Evolutionary conservation across 92 coral and sea anemone genomes (phyloP).

Genomic region (Palythoa caribaeorum): DNA sequence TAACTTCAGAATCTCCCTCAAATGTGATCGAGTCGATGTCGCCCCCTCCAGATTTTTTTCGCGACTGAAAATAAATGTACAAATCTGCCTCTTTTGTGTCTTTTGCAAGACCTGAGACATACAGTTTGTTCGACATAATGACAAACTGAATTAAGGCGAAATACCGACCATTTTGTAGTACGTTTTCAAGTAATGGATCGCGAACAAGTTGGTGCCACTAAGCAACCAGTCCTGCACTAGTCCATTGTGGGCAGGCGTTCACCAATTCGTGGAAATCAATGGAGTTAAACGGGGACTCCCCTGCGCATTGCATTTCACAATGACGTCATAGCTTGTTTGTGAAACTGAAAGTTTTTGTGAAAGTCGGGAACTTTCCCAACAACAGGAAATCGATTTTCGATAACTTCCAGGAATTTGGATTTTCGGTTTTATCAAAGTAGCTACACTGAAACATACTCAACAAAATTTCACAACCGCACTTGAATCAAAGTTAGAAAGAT

Average conservation of each 20-base stretch:
- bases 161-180: background rate
- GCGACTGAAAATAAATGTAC: constrained; percentile 30
- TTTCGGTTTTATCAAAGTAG: background rate
- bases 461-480: background rate
- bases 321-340: constrained; percentile 13
- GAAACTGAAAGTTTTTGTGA: background rate
- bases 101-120: constrained; percentile 19
- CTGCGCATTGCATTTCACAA: background rate
- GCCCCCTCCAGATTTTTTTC: constrained; percentile 32
- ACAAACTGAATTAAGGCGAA: background rate
- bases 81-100: constrained; percentile 30
- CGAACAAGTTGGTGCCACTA: background rate
- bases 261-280: constrained; percentile 9
- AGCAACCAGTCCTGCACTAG: too few species aligned
- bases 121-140: constrained; percentile 16
- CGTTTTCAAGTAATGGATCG: background rate
- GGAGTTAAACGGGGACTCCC: constrained; percentile 32
- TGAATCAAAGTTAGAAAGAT: background rate
- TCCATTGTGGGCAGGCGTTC: background rate
- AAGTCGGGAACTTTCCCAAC: constrained; percentile 28
- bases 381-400: background rate
- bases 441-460: background rate
- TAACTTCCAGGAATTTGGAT: constrained; percentile 19
- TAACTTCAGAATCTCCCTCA: background rate
- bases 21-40: constrained; percentile 1